phyloP scores from a whole-genome alignment of 2,888 invertebrate species.

The Auanema sp. region DNA sequence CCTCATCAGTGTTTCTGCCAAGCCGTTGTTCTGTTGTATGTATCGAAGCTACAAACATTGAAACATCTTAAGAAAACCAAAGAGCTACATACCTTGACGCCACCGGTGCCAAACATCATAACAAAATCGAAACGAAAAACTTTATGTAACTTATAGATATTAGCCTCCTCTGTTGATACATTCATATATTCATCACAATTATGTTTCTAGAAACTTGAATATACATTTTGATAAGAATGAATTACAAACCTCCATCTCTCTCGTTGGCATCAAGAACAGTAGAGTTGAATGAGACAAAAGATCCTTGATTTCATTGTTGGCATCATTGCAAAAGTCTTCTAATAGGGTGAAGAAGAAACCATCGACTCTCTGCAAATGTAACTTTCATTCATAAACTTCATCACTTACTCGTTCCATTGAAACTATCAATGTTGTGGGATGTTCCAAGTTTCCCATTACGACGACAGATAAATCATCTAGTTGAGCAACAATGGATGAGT shows the following conservation, averaged over 20 bases:
- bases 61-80: background rate
- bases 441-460: slow-evolving; percentile 17
- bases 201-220: slow-evolving; percentile 4
- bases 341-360: slow-evolving; percentile 13
- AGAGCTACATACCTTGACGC: slow-evolving; percentile 17
- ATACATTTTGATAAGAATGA: background rate
- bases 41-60: slow-evolving; percentile 12
- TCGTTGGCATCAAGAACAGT: slow-evolving; percentile 13
- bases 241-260: background rate
- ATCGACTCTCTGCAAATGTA: slow-evolving; percentile 14
- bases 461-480: slow-evolving; percentile 11
- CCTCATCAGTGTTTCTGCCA: slow-evolving; percentile 11
- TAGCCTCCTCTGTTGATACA: slow-evolving; percentile 5
- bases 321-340: slow-evolving; percentile 15
- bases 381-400: background rate
- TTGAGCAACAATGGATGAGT: slow-evolving; percentile 11
- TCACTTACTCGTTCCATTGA: slow-evolving; percentile 13
- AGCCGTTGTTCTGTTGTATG: slow-evolving; percentile 12
- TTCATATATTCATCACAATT: slow-evolving; percentile 16
- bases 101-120: slow-evolving; percentile 19
- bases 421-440: slow-evolving; percentile 15
- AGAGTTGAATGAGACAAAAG: slow-evolving; percentile 16
- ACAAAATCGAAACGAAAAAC: slow-evolving; percentile 9
- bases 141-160: slow-evolving; percentile 10
- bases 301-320: slow-evolving; percentile 10